These are phyloP conservation scores for Tiliacea citrago DNA, from an alignment of 2,888 invertebrate species.

Conservation along the genomic window DNA sequence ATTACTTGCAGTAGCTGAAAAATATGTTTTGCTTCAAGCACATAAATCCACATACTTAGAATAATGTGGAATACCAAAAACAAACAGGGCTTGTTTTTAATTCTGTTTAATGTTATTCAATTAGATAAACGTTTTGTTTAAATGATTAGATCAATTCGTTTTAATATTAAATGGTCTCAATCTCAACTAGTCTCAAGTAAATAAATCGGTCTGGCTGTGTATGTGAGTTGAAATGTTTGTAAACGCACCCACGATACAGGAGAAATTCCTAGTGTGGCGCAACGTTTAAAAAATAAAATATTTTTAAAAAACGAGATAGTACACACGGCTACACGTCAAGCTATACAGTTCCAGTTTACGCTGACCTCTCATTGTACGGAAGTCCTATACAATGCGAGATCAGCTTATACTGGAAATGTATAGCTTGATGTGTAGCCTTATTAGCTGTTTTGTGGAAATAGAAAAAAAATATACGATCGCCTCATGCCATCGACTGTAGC, in stretches of 20 bases:
- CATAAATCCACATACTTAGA: background rate
- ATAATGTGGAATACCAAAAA: slow-evolving; percentile 11
- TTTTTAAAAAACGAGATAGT: background rate
- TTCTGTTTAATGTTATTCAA: background rate
- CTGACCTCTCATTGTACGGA: no score
- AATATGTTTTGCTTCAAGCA: slow-evolving; percentile 7
- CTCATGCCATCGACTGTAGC: background rate
- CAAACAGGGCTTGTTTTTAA: slow-evolving; percentile 2
- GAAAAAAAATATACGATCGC: background rate
- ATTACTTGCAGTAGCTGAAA: slow-evolving; percentile 10
- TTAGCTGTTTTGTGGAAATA: background rate
- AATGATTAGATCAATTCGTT: slow-evolving; percentile 22
- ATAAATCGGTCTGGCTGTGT: no score
- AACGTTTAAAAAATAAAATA: no score
- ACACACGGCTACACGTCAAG: no score
- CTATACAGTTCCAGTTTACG: no score
- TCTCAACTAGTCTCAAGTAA: no score
- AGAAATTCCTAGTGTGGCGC: no score
- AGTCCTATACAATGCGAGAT: no score
- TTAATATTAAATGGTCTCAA: background rate
- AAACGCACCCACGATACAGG: no score
- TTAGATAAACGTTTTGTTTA: slow-evolving; percentile 21
- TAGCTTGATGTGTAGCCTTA: no score
- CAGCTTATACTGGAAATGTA: no score
- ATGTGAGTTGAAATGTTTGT: no score